Conservation (phyloP, 2,888 invertebrate genomes). For the Bruchidius siliquastri region DNA sequence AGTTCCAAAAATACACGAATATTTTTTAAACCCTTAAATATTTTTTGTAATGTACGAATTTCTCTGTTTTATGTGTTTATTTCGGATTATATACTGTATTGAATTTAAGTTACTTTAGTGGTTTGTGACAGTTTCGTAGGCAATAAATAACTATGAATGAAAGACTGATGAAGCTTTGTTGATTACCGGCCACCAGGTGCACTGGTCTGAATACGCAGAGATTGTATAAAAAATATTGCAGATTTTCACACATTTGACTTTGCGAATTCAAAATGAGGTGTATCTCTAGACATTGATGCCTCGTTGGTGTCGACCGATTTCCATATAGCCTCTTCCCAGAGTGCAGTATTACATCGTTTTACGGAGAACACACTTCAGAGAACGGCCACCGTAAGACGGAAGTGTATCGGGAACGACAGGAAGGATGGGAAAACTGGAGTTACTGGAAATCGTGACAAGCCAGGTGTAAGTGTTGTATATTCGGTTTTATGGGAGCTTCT, state of each 20-base stretch:
- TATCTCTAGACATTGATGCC: neutral
- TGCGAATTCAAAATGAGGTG: neutral
- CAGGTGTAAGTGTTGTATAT: neutral
- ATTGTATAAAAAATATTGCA: too few species aligned
- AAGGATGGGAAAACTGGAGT: neutral
- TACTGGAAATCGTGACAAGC: neutral
- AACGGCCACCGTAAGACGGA: neutral
- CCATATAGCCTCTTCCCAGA: neutral
- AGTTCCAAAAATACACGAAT: too few species aligned
- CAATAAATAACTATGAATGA: too few species aligned
- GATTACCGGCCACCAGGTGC: too few species aligned
- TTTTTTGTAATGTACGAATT: too few species aligned
- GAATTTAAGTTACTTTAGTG: too few species aligned
- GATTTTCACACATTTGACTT: neutral
- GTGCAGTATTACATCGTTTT: neutral
- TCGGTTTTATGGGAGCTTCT: neutral
- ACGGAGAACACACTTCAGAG: neutral
- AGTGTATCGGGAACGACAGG: neutral
- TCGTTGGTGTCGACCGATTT: neutral
- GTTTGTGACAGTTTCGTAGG: too few species aligned
- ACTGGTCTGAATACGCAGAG: too few species aligned
- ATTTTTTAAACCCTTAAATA: too few species aligned
- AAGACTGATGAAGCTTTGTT: too few species aligned
- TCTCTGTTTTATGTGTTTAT: too few species aligned
- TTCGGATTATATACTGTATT: too few species aligned